Evolutionary conservation across 2,797 vertebrate species (phyloP).

Genomic region (Podarcis lilfordi): DNA sequence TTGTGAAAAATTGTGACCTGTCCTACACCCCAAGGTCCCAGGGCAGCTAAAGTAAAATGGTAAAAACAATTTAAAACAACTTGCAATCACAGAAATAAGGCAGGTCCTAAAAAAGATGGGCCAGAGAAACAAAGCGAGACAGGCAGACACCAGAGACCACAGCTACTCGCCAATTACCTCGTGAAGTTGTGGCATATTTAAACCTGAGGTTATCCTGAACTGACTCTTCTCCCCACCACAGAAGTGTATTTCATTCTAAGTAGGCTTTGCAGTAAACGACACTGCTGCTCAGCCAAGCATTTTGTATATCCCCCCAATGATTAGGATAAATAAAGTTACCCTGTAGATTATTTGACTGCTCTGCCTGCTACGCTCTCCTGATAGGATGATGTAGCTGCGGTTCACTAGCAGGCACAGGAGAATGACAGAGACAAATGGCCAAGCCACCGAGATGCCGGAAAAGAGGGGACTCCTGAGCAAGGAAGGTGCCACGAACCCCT

Average conservation of each 20-base stretch:
- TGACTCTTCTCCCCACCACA: neutral
- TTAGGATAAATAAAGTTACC: neutral
- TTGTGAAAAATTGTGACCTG: neutral
- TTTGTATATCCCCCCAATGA: neutral
- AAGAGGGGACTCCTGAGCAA: neutral
- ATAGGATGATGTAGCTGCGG: neutral
- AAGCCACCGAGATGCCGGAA: neutral
- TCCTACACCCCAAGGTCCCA: too few relatives aligned
- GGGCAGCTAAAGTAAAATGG: neutral
- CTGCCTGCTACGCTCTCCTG: neutral
- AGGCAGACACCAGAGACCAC: neutral
- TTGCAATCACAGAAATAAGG: neutral
- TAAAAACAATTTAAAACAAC: neutral
- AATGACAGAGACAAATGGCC: neutral
- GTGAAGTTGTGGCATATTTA: neutral
- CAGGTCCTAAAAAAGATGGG: neutral
- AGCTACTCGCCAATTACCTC: neutral
- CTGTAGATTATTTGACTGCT: neutral
- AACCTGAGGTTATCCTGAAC: neutral
- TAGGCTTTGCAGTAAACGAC: neutral
- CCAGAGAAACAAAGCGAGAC: neutral
- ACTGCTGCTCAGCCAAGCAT: neutral
- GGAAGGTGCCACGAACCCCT: neutral
- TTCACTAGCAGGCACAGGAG: neutral
- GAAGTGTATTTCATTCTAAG: neutral